Evolutionary conservation across 2,888 invertebrate genomes (phyloP).

Genomic region (Ichneumoninae sp.): DNA sequence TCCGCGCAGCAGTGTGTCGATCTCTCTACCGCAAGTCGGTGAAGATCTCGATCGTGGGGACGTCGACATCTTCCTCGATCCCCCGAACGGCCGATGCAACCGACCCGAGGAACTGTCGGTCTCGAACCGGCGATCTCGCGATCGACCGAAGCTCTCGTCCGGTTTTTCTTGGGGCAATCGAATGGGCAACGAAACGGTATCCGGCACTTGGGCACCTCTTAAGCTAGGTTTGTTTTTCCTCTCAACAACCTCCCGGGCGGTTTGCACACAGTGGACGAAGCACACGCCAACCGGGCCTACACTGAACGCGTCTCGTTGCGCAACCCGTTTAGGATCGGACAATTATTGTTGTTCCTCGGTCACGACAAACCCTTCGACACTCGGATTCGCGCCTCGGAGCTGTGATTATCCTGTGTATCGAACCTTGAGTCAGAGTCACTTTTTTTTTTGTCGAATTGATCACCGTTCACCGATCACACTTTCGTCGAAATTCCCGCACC

Average conservation of each 20-base stretch:
- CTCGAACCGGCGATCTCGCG: conserved; percentile 58
- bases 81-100: conserved; percentile 50
- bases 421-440: conserved; percentile 40
- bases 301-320: conserved; percentile 17
- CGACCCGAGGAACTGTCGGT: conserved; percentile 1
- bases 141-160: conserved; percentile 20
- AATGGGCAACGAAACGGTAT: neutral
- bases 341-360: neutral
- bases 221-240: neutral
- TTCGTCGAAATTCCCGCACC: neutral
- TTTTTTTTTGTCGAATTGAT: neutral
- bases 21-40: conserved; percentile 63
- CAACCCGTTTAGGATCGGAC: neutral
- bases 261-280: conserved; percentile 6
- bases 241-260: neutral
- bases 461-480: conserved; percentile 27
- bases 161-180: neutral
- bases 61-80: conserved; percentile 69
- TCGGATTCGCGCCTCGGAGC: conserved; percentile 12
- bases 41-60: conserved; percentile 60
- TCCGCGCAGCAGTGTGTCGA: conserved; percentile 66
- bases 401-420: conserved; percentile 13
- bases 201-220: conserved; percentile 24
- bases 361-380: conserved; percentile 1
- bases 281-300: conserved; percentile 32